These are phyloP conservation scores for Ellobium chinense DNA, from an alignment of 2,888 invertebrate species.

Conservation along the genomic window DNA sequence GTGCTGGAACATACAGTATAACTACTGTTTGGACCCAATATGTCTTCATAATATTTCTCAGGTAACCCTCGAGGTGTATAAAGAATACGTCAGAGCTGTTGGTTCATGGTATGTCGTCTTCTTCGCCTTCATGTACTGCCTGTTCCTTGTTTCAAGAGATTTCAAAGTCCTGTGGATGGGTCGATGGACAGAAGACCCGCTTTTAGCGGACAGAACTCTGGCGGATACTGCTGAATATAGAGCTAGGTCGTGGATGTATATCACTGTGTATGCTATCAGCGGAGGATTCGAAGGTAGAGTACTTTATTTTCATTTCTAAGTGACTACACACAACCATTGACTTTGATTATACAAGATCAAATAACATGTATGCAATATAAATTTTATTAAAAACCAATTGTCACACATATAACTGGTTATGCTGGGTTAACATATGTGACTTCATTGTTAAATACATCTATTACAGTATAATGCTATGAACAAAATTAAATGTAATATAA, in stretches of 20 bases:
- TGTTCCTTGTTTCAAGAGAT: not conserved
- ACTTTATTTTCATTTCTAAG: not conserved
- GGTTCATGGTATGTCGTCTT: not conserved
- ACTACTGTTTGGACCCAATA: too few species aligned
- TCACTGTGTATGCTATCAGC: not conserved
- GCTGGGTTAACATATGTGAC: too few species aligned
- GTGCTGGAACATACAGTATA: too few species aligned
- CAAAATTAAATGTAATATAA: too few species aligned
- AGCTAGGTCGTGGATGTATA: constrained; percentile 3
- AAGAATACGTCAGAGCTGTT: constrained; percentile 9
- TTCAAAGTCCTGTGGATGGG: constrained; percentile 4
- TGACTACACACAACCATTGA: too few species aligned
- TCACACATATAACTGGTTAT: too few species aligned
- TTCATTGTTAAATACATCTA: too few species aligned
- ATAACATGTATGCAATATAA: too few species aligned
- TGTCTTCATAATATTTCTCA: too few species aligned
- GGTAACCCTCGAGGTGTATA: constrained; percentile 3
- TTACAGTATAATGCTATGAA: too few species aligned
- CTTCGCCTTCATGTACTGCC: not conserved
- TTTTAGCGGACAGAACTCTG: not conserved
- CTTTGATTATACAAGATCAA: too few species aligned
- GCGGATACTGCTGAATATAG: constrained; percentile 6
- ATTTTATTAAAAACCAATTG: too few species aligned
- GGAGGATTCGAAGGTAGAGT: not conserved
- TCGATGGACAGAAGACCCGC: constrained; percentile 31